phyloP scores from a whole-genome alignment of 2,113 vertebrate genomes.

The Macheiramphus alcinus region DNA sequence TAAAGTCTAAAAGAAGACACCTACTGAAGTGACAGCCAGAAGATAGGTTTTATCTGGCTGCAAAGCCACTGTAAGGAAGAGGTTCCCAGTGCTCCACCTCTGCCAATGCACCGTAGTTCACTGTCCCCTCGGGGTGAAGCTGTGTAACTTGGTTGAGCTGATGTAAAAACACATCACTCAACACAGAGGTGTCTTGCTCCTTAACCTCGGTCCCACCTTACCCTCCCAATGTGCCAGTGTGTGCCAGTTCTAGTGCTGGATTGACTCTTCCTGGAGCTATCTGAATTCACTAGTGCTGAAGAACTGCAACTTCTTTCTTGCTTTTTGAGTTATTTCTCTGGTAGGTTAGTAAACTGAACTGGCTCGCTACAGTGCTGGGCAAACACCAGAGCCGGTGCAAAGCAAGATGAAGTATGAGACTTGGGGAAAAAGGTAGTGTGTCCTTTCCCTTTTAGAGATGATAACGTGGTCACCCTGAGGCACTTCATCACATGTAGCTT shows the following conservation, averaged over 20 bases:
- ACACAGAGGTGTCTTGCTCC: not conserved
- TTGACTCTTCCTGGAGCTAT: not conserved
- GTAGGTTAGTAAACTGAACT: not conserved
- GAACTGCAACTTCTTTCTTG: not conserved
- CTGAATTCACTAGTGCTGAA: not conserved
- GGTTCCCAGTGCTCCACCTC: not conserved
- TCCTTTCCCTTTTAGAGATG: not conserved
- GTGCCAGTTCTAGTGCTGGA: not conserved
- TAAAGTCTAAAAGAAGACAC: not conserved
- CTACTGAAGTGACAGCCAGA: not conserved
- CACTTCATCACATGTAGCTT: not conserved
- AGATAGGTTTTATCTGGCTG: not conserved
- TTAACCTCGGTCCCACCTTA: not conserved
- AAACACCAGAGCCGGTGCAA: not conserved
- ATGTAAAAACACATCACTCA: not conserved
- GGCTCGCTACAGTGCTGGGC: accelerated
- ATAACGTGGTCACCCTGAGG: not conserved
- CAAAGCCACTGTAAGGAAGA: not conserved
- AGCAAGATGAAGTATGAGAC: not conserved
- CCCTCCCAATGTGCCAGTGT: accelerated
- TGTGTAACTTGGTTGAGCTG: not conserved
- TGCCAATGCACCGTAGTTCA: not conserved
- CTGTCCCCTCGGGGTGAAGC: not conserved
- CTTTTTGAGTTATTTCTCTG: not conserved
- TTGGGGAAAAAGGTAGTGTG: not conserved